Evolutionary conservation across 2,113 vertebrate genomes (phyloP), one percentile per base, ranked within the genome.

Genomic region (Oreochromis spilurus): DNA sequence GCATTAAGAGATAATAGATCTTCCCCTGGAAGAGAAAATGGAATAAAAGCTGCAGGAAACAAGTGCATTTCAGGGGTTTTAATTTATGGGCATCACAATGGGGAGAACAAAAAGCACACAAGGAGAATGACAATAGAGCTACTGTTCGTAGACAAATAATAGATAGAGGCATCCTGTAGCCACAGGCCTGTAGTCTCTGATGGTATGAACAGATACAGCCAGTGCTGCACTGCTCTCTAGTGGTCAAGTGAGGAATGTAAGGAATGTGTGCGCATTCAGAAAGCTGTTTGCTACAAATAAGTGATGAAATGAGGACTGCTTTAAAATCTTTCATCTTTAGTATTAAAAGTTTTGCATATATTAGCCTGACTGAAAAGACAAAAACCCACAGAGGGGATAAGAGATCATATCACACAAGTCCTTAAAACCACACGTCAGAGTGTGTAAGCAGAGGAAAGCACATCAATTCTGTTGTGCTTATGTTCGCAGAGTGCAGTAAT

Each of bases 141-240:
- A 82, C 82, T 95, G 89, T 94, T 88, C 86, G 24, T 24, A 9
- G 82, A 24, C 75, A 82, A 85, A 94, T 91, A 93, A 94, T 93
- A 85, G 88, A 90, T 81, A 87, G 82, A 90, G 86, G 84, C 82
- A 88, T 38, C 26, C 2, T 52, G 62, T 13, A 57, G 80, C 50
- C 81, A 52, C 6, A 12, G 58, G 54, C 72, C n/a, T 34, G 9
- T 19, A n/a, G 72, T 79, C 57, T 77, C 31, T 45, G 67, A 24
- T 55, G 17, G 5, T 48, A 5, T 52, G 12, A 14, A 29, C 13
- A 78, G 9, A 57, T 5, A 9, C 13, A 82, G 9, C 36, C 34
- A 36, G 79, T 34, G 58, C 17, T 85, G 12, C 70, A 26, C 4
- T 57, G 88, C 86, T 58, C 93, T 54, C 94, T 88, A 53, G 91